Conservation (phyloP, 2,113 vertebrate species). For the Centropus unirufus region DNA sequence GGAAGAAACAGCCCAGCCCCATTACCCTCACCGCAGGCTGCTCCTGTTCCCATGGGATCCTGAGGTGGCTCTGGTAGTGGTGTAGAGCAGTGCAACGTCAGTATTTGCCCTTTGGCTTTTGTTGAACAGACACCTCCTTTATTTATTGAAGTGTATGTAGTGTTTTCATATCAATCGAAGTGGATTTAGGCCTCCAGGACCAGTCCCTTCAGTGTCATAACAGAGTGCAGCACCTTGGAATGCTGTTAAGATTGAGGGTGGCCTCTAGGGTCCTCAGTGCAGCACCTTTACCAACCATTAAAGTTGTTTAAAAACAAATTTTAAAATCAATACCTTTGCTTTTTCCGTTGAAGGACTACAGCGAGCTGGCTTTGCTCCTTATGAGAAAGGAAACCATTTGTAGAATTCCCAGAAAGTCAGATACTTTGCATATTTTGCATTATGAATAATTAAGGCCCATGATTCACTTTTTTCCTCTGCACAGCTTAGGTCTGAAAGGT, state of each 20-base stretch:
- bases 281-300: slow-evolving; percentile 31
- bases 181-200: not conserved
- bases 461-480: not conserved
- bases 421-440: not conserved
- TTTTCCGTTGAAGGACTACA: not conserved
- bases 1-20: slow-evolving; percentile 47
- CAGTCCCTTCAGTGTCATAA: not conserved
- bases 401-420: not conserved
- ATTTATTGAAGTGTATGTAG: not conserved
- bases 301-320: slow-evolving; percentile 27
- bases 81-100: not conserved
- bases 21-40: not conserved
- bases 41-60: not conserved
- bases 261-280: not conserved
- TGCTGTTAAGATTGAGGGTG: not conserved
- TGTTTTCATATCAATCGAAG: not conserved
- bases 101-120: not conserved
- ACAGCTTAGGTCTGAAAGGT: not conserved
- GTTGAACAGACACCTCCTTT: not conserved
- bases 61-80: not conserved
- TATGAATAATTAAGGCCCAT: not conserved
- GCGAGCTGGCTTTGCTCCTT: not conserved
- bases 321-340: slow-evolving; percentile 30
- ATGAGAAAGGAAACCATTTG: not conserved
- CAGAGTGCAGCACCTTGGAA: not conserved